Evolutionary conservation across 2,888 invertebrate species (phyloP).

Genomic region (Drosophila nigricruria): DNA sequence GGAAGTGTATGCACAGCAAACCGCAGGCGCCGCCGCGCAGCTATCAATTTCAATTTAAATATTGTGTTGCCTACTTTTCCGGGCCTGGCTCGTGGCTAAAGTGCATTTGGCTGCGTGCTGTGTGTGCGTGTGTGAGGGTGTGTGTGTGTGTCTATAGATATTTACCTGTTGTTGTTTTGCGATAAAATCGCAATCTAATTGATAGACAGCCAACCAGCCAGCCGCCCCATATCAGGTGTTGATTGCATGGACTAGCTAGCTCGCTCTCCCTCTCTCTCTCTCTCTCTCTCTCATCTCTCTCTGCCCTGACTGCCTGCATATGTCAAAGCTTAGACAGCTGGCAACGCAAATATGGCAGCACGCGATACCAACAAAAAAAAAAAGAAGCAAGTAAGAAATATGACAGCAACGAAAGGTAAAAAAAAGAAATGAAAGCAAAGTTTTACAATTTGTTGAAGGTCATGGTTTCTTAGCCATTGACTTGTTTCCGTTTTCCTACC

Average conservation of each 20-base stretch:
- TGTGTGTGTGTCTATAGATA: constrained; percentile 27
- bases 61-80: constrained; percentile 62
- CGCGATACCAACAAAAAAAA: constrained; percentile 63
- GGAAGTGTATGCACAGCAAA: constrained; percentile 40
- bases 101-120: constrained; percentile 47
- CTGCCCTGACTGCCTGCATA: constrained; percentile 49
- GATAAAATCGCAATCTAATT: constrained; percentile 63
- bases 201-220: constrained; percentile 60
- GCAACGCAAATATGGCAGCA: constrained; percentile 81
- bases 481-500: constrained; percentile 40
- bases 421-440: constrained; percentile 3
- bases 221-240: constrained; percentile 57
- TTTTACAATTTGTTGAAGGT: constrained; percentile 48
- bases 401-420: not conserved
- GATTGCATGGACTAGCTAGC: constrained; percentile 42
- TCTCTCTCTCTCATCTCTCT: no score
- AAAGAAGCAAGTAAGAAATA: not conserved
- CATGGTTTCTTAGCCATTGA: constrained; percentile 54
- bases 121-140: not conserved
- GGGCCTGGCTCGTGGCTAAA: not conserved
- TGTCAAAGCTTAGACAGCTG: constrained; percentile 80
- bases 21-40: constrained; percentile 53
- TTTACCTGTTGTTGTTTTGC: constrained; percentile 50
- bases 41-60: constrained; percentile 78
- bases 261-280: not conserved